Evolutionary conservation across 2,888 invertebrate species (phyloP).

Genomic region (Sminthurides aquaticus): DNA sequence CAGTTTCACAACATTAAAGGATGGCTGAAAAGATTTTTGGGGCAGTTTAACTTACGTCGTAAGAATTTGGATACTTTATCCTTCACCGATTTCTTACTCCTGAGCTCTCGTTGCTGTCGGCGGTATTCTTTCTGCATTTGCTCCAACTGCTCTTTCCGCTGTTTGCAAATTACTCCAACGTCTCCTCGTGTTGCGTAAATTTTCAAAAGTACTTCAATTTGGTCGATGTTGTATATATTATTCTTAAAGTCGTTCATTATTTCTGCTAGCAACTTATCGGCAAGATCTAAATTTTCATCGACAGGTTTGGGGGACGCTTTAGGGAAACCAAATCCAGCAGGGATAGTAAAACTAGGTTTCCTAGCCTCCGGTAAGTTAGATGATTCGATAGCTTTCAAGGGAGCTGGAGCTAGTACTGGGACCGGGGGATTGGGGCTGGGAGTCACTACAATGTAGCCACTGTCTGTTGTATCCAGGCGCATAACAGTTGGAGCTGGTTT

Average conservation of each 20-base stretch:
- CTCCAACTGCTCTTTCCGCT: slow-evolving; percentile 68
- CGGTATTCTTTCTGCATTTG: slow-evolving; percentile 75
- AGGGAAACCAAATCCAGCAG: neutral
- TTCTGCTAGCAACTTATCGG: slow-evolving; percentile 66
- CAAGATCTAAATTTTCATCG: slow-evolving; percentile 24
- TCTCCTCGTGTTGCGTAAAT: slow-evolving; percentile 81
- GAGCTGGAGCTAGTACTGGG: neutral
- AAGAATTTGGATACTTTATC: no score
- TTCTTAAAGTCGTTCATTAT: slow-evolving; percentile 84
- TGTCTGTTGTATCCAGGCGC: neutral
- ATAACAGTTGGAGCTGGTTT: slow-evolving; percentile 22
- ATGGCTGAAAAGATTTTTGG: no score
- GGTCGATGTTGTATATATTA: slow-evolving; percentile 74
- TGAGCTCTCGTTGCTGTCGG: slow-evolving; percentile 68
- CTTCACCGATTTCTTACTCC: slow-evolving; percentile 61
- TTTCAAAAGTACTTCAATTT: slow-evolving; percentile 68
- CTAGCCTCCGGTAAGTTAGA: neutral
- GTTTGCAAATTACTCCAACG: slow-evolving; percentile 74
- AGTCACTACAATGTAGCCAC: neutral
- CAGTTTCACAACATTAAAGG: no score
- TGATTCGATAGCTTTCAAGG: neutral
- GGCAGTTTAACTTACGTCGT: no score
- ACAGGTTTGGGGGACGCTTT: neutral
- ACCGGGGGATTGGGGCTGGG: neutral
- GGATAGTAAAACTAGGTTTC: neutral